Conservation (phyloP, 2,797 vertebrate species). For the Micropoecilia bifurca region DNA sequence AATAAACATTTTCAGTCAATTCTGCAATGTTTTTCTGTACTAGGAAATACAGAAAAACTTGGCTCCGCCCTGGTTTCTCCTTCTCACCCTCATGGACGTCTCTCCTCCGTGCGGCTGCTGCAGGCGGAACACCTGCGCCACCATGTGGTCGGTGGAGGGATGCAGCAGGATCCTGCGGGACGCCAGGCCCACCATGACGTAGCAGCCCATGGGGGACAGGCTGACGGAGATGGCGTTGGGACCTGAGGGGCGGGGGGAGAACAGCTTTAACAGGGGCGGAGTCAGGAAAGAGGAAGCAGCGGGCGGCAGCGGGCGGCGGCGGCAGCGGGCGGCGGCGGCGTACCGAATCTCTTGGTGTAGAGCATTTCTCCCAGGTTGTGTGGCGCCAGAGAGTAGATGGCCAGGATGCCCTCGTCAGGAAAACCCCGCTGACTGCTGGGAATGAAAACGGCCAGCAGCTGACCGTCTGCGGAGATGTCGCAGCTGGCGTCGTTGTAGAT, state of each 20-base stretch:
- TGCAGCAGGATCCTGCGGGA: constrained; percentile 96
- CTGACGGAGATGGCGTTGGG: constrained; percentile 98
- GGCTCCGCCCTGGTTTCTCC: neutral
- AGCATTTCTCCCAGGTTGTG: constrained; percentile 99
- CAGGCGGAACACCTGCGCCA: constrained; percentile 98
- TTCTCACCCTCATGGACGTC: constrained; percentile 92
- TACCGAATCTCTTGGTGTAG: constrained; percentile 98
- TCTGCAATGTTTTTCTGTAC: no score
- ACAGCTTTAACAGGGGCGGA: neutral
- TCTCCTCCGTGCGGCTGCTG: constrained; percentile 98
- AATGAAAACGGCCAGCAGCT: constrained; percentile 97
- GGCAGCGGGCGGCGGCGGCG: neutral
- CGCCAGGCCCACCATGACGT: constrained; percentile 97
- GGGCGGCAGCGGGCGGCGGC: rapidly evolving
- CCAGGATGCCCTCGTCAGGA: constrained; percentile 96
- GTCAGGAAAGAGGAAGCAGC: neutral
- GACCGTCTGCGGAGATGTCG: constrained; percentile 96
- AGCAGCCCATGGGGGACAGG: constrained; percentile 96
- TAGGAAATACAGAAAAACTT: no score
- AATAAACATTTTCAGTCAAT: no score
- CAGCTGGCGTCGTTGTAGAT: constrained; percentile 99
- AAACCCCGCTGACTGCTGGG: constrained; percentile 98
- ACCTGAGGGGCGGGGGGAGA: constrained; percentile 73
- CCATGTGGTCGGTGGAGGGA: constrained; percentile 99
- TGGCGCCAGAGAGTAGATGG: constrained; percentile 95